Base-by-base conservation (phyloP, 2,797 vertebrate species). In the Oryzias sinensis region DNA sequence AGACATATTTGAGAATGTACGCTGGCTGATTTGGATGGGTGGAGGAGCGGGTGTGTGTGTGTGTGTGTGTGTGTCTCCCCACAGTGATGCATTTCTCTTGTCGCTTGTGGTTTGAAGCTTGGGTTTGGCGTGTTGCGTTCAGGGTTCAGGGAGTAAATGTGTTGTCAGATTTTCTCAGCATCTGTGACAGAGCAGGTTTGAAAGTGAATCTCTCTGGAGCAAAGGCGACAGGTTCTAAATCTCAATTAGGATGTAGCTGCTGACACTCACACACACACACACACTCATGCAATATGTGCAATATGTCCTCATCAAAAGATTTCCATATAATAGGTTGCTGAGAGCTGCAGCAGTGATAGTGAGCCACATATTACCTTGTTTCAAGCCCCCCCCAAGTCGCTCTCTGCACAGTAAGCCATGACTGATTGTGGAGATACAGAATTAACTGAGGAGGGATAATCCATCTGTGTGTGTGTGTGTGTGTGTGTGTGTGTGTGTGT, bases 191-290 rank as follows among this genome's bases (percentile, higher is more conserved):
- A 80, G 68, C 61, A 50, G 4, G 53, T 76, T 83, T 83, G 59
- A 80, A 84, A 85, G 78, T 77, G 74, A 80, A 78, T 84, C 74
- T 81, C 76, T 72, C 65, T 62, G 62, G 70, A 37, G 43, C 74
- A 65, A 72, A 84, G 70, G 74, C 44, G 69, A 75, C 73, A 63
- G 74, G 70, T 62, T 73, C 83, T 85, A 88, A 82, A 87, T 88
- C 84, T 89, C 84, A 87, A 84, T 85, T 80, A 85, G 78, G 70
- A 63, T 76, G 71, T 77, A 82, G 83, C 80, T 85, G 76, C 62
- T 70, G 75, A 59, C 42, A 65, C 53, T 59, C 55, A 68, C 13
- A 33, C 33, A 37, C 9, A 4, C 33, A 37, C 27, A 29, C 27
- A 29, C 27, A 29, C 20, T 22, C 59, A 56, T 47, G 71, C 62